Conservation (phyloP, 2,888 invertebrate species). For the Diarsia brunnea region DNA sequence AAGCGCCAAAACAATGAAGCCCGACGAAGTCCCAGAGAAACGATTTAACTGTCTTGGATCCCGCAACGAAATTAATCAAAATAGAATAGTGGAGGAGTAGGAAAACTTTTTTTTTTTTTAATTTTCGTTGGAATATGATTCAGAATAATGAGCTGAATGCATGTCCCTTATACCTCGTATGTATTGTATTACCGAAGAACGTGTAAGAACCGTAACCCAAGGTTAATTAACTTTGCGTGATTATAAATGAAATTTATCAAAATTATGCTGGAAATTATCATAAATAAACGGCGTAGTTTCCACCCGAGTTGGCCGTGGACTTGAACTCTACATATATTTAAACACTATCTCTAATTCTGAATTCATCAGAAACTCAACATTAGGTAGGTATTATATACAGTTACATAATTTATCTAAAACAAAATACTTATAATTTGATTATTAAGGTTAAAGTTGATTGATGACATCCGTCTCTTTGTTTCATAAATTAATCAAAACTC, state of each 20-base stretch:
- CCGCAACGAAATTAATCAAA: too few species aligned
- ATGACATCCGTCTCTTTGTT: constrained; percentile 1
- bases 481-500: not conserved
- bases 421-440: constrained; percentile 20
- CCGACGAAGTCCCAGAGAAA: too few species aligned
- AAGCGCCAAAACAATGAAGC: too few species aligned
- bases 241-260: not conserved
- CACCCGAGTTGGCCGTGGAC: constrained; percentile 11
- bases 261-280: constrained; percentile 12
- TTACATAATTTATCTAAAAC: constrained; percentile 18
- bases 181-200: not conserved
- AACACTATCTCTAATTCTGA: constrained; percentile 13
- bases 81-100: too few species aligned
- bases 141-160: too few species aligned
- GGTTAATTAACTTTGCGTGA: not conserved
- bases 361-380: constrained; percentile 7
- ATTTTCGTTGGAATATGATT: too few species aligned
- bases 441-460: constrained; percentile 39
- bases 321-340: constrained; percentile 8
- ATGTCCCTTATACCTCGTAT: too few species aligned
- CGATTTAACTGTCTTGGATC: too few species aligned
- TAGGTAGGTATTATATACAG: not conserved
- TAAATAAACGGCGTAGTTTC: constrained; percentile 9
- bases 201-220: not conserved
- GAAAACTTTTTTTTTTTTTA: too few species aligned